Conservation (phyloP, 1,140 invertebrate genomes). For the Drosophila pruinosa region DNA sequence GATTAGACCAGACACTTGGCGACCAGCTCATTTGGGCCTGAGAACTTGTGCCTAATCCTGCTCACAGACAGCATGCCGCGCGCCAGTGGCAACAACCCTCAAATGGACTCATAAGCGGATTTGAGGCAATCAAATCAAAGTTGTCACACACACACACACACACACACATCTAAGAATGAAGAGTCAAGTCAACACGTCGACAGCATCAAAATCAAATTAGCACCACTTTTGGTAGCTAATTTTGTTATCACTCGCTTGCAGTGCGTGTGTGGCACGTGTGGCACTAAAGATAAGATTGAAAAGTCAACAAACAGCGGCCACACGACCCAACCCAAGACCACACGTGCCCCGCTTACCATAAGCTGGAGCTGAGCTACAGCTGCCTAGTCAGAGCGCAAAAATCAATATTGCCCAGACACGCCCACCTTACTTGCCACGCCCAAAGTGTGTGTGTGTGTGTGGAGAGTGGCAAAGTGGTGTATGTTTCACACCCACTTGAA, state of each 20-base stretch:
- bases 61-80: constrained; percentile 48
- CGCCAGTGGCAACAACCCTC: constrained; percentile 26
- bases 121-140: constrained; percentile 66
- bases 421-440: constrained; percentile 4
- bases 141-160: constrained; percentile 9
- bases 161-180: neutral
- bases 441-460: neutral
- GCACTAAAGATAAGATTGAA: constrained; percentile 48
- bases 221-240: constrained; percentile 75
- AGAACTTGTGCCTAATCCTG: constrained; percentile 61
- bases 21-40: constrained; percentile 39
- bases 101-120: constrained; percentile 54
- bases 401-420: constrained; percentile 21
- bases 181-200: constrained; percentile 19
- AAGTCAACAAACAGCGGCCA: constrained; percentile 49
- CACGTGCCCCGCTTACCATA: constrained; percentile 52
- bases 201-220: constrained; percentile 74
- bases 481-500: constrained; percentile 63
- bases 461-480: no score
- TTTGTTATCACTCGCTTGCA: constrained; percentile 62
- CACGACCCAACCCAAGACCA: constrained; percentile 15
- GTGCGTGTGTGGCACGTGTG: constrained; percentile 51
- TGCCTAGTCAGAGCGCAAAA: constrained; percentile 12
- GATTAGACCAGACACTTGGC: constrained; percentile 35
- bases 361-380: neutral